These are phyloP conservation scores for Lycodopsis pacificus DNA, from an alignment of 2,797 vertebrate species.

Conservation along the genomic window DNA sequence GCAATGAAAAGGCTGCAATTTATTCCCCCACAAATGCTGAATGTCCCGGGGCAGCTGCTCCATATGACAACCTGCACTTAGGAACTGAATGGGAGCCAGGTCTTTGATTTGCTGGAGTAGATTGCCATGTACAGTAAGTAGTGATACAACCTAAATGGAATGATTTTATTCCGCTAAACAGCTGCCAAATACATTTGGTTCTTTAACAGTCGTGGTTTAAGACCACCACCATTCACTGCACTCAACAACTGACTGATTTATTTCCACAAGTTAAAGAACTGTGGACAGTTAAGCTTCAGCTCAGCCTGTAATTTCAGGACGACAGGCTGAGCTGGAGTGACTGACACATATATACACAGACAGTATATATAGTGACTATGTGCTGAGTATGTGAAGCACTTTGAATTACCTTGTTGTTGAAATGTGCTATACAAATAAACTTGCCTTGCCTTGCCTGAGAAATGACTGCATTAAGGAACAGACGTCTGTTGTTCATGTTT, in stretches of 20 bases:
- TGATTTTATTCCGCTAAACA: constrained; percentile 45
- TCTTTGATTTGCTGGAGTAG: constrained; percentile 29
- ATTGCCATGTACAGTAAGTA: constrained; percentile 9
- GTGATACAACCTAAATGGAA: constrained; percentile 26
- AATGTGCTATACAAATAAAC: no score
- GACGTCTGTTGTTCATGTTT: constrained; percentile 9
- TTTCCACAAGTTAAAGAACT: constrained; percentile 14
- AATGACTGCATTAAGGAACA: constrained; percentile 28
- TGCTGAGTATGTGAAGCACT: no score
- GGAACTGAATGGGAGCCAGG: constrained; percentile 40
- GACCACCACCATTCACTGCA: background rate
- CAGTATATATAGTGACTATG: no score
- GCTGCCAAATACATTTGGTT: constrained; percentile 35
- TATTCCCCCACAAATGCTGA: constrained; percentile 35
- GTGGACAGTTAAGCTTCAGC: constrained; percentile 18
- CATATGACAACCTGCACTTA: constrained; percentile 62
- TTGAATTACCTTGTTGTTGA: no score
- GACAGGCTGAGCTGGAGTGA: constrained; percentile 47
- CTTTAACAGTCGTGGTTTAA: constrained; percentile 19
- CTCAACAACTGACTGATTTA: constrained; percentile 18
- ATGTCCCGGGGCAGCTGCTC: constrained; percentile 53
- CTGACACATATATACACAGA: constrained; percentile 17
- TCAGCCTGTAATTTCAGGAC: constrained; percentile 42
- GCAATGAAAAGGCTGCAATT: constrained; percentile 45
- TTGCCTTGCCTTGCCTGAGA: no score